Base-by-base conservation (phyloP, 2,113 vertebrate species). In the Gambusia holbrooki region DNA sequence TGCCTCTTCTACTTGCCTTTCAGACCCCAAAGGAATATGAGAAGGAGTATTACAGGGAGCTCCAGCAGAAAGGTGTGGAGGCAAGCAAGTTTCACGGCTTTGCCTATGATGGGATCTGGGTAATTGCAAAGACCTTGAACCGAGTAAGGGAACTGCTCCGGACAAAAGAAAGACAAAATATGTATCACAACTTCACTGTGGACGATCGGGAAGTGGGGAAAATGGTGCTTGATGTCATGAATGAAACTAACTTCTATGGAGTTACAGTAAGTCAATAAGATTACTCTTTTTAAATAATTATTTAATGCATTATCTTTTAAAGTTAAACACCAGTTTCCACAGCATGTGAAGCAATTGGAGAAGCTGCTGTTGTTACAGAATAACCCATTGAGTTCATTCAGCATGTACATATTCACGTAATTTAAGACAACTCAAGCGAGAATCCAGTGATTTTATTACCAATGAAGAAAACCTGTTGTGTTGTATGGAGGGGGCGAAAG, bases 31-130 rank as follows among this genome's bases (percentile, higher is more conserved):
- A 97, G 87, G 97, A 99, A 62, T 99, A 99, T 7, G 98, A 98
- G 91, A 92, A 92, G 72, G 98, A 99, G 79, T 99, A 99, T 87
- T 96, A 96, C 86, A 94, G 91, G 32, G 97, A 96, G 88, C 95
- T 97, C 3, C 95, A 95, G 25, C 97, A 96, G 66, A 95, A 95
- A 87, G 94, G 94, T 8, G 96, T 97, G 65, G 97, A 98, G 77
- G 87, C 98, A 88, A 99, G 98, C 91, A 99, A 99, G 93, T 99
- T 98, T 90, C 98, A 99, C 4, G 98, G 98, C 74, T 99, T 98
- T 29, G 98, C 98, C 73, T 99, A 99, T 4, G 98, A 99, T 2
- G 98, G 98, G 87, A 99, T 99, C 93, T 99, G 98, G 98, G 98
- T 99, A 78, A 99, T 99, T 45, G 98, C 98, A 28, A 97, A 96